phyloP scores from a whole-genome alignment of 2,113 vertebrate species.

The Lepus americanus region DNA sequence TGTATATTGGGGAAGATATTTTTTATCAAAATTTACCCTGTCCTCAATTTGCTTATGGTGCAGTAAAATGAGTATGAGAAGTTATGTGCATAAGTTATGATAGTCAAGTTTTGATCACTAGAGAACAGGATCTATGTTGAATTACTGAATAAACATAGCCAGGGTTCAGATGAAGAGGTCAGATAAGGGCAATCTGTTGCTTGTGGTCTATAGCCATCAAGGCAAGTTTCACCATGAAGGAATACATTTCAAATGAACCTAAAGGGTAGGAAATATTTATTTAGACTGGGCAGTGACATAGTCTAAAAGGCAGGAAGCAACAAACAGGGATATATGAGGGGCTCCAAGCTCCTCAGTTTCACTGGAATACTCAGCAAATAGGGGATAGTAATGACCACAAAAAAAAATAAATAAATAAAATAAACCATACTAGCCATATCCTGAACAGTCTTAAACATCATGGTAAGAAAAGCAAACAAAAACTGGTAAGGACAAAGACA shows the following conservation, averaged over 20 bases:
- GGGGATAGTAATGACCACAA: background rate
- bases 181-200: background rate
- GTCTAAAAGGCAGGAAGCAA: background rate
- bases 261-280: background rate
- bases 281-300: background rate
- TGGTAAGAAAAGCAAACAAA: background rate
- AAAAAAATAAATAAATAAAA: too few species aligned
- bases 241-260: background rate
- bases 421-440: background rate
- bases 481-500: slow-evolving; percentile 30
- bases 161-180: background rate
- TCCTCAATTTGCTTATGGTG: background rate
- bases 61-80: background rate
- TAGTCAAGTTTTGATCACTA: background rate
- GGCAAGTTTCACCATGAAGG: background rate
- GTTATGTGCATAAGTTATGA: background rate
- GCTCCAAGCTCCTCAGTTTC: background rate
- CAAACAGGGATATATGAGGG: background rate
- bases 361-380: background rate
- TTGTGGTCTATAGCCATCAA: background rate
- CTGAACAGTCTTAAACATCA: background rate
- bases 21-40: background rate
- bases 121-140: too few species aligned
- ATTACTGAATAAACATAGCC: too few species aligned
- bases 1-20: background rate